A percentile compares a stretch with the other conserved stretches of the same genome.
Evolutionary conservation across 2,888 invertebrate species (phyloP).

Genomic region (Cryptosula pallasiana): DNA sequence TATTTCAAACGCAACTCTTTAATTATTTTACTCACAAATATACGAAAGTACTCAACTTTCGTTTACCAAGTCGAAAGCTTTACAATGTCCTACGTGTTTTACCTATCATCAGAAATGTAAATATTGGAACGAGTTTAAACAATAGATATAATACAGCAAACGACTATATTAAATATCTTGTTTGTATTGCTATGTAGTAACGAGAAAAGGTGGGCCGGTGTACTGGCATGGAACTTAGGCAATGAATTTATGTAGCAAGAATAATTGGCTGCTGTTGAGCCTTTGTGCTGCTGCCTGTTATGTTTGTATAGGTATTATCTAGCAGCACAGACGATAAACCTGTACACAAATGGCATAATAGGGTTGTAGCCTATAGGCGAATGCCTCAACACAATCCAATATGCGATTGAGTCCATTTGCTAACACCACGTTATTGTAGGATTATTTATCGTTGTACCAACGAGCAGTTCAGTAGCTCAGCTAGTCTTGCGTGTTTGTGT

Average conservation of each 20-base stretch:
- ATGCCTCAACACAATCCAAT: not conserved
- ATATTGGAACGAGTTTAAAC: conserved; percentile 13
- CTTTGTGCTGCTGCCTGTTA: not conserved
- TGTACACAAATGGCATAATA: conserved; percentile 10
- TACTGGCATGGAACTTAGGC: no score
- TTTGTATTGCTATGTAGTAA: not conserved
- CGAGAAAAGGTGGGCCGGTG: no score
- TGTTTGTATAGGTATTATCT: conserved; percentile 4
- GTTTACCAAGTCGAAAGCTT: not conserved
- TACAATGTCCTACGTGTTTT: conserved; percentile 13
- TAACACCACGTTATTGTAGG: not conserved
- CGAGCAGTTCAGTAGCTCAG: not conserved
- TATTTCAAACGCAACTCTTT: no score
- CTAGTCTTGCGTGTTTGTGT: not conserved
- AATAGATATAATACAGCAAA: conserved; percentile 14
- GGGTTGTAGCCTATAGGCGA: not conserved
- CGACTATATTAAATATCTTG: not conserved
- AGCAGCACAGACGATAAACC: not conserved
- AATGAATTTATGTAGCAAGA: not conserved
- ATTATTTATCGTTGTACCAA: not conserved
- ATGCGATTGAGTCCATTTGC: not conserved
- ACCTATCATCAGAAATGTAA: conserved; percentile 7
- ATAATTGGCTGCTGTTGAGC: not conserved
- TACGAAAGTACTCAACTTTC: not conserved
- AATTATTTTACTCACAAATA: no score